Evolutionary conservation across 2,797 vertebrate species (phyloP).

Genomic region (Scarus forsteni): DNA sequence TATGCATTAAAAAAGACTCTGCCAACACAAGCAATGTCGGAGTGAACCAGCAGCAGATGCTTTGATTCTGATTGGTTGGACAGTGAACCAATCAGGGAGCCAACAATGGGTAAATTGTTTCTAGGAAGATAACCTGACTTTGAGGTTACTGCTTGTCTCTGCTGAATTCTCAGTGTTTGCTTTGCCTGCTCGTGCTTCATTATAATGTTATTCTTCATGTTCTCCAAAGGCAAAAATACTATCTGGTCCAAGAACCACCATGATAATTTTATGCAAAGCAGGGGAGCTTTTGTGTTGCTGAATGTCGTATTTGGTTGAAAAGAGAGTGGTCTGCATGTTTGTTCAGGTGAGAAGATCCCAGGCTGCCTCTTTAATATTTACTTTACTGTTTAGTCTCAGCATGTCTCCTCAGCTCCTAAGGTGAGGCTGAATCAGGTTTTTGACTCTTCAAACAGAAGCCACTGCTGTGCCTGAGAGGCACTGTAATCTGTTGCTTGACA

Average conservation of each 20-base stretch:
- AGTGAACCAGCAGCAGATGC: too few relatives aligned
- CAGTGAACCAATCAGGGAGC: too few relatives aligned
- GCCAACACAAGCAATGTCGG: too few relatives aligned
- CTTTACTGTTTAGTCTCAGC: constrained; percentile 18
- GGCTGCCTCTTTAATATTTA: constrained; percentile 25
- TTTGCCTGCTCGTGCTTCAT: too few relatives aligned
- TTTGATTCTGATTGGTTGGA: too few relatives aligned
- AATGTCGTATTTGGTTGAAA: neutral
- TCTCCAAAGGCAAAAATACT: too few relatives aligned
- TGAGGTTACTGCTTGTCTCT: too few relatives aligned
- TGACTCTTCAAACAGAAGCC: constrained; percentile 42
- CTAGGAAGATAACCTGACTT: too few relatives aligned
- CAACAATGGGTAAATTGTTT: too few relatives aligned
- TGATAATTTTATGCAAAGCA: neutral
- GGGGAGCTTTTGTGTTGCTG: neutral
- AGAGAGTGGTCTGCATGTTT: neutral
- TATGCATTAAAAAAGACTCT: too few relatives aligned
- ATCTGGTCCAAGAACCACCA: neutral
- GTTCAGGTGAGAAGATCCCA: constrained; percentile 6
- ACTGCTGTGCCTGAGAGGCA: constrained; percentile 40
- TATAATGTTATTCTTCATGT: too few relatives aligned
- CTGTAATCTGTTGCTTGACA: constrained; percentile 62
- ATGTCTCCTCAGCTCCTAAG: constrained; percentile 18
- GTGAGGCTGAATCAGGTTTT: constrained; percentile 34
- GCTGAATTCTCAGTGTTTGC: too few relatives aligned